These are phyloP conservation scores for Acrobasis consociella DNA, from an alignment of 2,888 invertebrate species.

Conservation along the genomic window DNA sequence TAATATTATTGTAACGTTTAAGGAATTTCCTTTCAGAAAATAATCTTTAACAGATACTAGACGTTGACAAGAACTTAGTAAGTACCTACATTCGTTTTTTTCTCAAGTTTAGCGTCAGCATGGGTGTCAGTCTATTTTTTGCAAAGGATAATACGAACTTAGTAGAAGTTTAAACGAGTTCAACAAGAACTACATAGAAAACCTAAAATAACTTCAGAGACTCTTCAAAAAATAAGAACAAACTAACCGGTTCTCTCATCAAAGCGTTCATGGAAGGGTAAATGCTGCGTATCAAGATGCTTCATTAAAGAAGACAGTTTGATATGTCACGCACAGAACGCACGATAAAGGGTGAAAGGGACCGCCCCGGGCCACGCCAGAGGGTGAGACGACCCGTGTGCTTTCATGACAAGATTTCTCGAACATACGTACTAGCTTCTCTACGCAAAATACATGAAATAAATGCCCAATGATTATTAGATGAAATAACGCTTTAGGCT, in stretches of 20 bases:
- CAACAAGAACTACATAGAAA: not conserved
- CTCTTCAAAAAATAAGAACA: not conserved
- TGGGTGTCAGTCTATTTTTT: too few species aligned
- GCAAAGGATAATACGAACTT: too few species aligned
- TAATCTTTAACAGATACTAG: too few species aligned
- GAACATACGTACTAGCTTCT: not conserved
- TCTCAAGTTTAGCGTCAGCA: too few species aligned
- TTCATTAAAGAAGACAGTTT: constrained; percentile 20
- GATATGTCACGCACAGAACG: constrained; percentile 12
- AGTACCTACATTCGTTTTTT: too few species aligned
- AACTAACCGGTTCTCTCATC: not conserved
- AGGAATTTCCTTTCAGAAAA: too few species aligned
- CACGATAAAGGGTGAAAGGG: constrained; percentile 17
- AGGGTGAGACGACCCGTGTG: not conserved
- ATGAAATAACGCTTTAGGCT: too few species aligned
- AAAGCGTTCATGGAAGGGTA: not conserved
- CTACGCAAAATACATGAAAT: not conserved
- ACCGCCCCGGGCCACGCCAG: not conserved
- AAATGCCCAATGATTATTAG: not conserved
- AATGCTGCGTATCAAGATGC: constrained; percentile 1
- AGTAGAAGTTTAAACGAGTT: too few species aligned
- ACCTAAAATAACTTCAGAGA: not conserved
- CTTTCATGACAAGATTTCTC: constrained; percentile 1
- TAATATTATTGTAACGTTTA: too few species aligned
- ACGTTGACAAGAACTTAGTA: too few species aligned